Percentiles rank a stretch among this genome's conserved stretches.
These are phyloP conservation scores for Andrena marginata DNA, from an alignment of 2,888 invertebrate genomes.

Conservation along the genomic window DNA sequence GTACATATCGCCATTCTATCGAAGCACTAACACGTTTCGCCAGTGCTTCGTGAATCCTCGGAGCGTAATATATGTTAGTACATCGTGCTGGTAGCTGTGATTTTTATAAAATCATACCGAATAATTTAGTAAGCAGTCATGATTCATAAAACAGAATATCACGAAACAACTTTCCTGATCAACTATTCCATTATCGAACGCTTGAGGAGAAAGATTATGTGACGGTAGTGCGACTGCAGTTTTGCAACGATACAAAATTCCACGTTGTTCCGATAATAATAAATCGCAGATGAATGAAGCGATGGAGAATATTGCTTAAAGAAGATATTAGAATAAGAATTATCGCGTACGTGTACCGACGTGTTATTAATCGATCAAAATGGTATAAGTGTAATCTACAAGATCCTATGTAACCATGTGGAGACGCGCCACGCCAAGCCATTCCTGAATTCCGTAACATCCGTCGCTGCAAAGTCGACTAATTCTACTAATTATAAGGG, in stretches of 20 bases:
- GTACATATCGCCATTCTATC: conserved; percentile 32
- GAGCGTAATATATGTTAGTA: conserved; percentile 2
- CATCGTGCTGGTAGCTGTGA: background rate
- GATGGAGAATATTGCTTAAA: background rate
- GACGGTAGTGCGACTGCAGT: conserved; percentile 16
- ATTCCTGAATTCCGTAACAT: conserved; percentile 18
- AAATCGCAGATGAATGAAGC: background rate
- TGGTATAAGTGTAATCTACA: background rate
- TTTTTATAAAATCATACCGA: background rate
- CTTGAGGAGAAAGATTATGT: conserved; percentile 20
- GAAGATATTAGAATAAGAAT: no score
- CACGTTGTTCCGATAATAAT: conserved; percentile 2
- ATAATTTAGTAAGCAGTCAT: conserved; percentile 12
- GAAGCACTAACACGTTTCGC: conserved; percentile 17
- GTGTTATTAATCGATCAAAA: conserved; percentile 11
- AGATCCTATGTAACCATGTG: conserved; percentile 25
- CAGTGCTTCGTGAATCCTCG: background rate
- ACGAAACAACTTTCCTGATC: background rate
- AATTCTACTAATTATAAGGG: conserved; percentile 5
- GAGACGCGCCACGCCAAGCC: background rate
- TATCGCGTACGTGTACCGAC: background rate
- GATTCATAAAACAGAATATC: background rate
- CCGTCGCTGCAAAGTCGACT: conserved; percentile 4
- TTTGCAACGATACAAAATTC: background rate
- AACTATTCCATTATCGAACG: conserved; percentile 1